Conservation (phyloP, 1,140 invertebrate species). For the Chlorops oryzae region DNA sequence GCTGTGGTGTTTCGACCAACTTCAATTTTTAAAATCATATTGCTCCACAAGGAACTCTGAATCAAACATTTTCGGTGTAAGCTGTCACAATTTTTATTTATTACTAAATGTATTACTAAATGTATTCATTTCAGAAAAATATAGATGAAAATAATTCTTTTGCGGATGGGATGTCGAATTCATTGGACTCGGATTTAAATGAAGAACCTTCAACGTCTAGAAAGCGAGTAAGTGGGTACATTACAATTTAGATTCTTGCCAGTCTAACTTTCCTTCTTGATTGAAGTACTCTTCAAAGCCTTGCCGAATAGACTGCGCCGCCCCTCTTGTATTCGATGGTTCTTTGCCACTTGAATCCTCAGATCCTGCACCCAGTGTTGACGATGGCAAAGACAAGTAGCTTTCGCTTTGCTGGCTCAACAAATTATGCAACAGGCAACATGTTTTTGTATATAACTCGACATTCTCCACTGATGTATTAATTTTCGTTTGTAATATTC, state of each 20-base stretch:
- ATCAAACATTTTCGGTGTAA: not conserved
- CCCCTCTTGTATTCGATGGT: not conserved
- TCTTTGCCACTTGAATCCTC: not conserved
- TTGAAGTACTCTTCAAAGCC: constrained; percentile 1
- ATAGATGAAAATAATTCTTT: not conserved
- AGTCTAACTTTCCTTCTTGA: not conserved
- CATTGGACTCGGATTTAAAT: too few species aligned
- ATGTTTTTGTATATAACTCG: not conserved
- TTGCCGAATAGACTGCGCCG: not conserved
- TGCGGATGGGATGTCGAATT: not conserved
- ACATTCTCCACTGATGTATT: not conserved
- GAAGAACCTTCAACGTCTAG: too few species aligned
- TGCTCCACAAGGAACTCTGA: not conserved
- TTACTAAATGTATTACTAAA: not conserved
- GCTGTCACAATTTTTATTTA: not conserved
- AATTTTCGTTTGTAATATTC: not conserved
- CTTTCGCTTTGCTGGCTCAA: not conserved
- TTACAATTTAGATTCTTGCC: too few species aligned
- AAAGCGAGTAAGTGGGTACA: too few species aligned
- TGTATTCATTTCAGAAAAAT: not conserved
- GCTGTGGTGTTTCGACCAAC: not conserved
- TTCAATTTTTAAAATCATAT: not conserved
- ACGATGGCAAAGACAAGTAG: too few species aligned
- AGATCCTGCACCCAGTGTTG: not conserved
- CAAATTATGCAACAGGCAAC: constrained; percentile 1